Percentiles rank a stretch among this genome's conserved stretches.
phyloP scores from a whole-genome alignment of 2,888 invertebrate species.

The Xestia c-nigrum region DNA sequence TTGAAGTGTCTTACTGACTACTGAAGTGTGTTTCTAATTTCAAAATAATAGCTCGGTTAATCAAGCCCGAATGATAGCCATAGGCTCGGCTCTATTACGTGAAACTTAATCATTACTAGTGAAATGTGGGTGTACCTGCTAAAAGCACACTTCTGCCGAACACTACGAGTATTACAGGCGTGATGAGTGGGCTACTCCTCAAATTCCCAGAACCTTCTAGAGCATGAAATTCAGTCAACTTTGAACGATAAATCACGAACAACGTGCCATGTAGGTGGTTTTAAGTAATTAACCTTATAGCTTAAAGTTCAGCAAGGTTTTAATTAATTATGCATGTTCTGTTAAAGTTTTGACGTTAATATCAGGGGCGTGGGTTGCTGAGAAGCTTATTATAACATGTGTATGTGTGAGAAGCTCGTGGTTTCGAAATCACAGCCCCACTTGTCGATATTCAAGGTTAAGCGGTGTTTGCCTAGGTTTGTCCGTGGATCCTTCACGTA shows the following conservation, averaged over 20 bases:
- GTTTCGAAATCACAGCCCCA: neutral
- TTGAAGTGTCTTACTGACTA: too few species aligned
- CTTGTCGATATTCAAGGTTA: neutral
- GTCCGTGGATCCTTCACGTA: neutral
- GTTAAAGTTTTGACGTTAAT: slow-evolving; percentile 30
- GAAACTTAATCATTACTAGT: neutral
- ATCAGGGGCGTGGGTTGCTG: slow-evolving; percentile 1
- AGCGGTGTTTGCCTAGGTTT: neutral
- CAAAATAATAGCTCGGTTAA: too few species aligned
- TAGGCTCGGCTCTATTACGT: neutral
- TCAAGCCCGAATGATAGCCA: too few species aligned
- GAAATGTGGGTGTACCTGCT: neutral
- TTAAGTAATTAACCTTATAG: slow-evolving; percentile 48
- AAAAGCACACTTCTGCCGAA: neutral
- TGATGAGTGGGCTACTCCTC: neutral
- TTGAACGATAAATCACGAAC: slow-evolving; percentile 10
- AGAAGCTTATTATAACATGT: neutral
- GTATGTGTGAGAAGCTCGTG: neutral
- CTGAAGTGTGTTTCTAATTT: too few species aligned
- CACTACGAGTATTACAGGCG: neutral
- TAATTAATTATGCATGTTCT: slow-evolving; percentile 36
- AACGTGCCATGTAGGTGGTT: slow-evolving; percentile 20
- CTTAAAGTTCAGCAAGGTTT: slow-evolving; percentile 41
- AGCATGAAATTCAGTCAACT: slow-evolving; percentile 27
- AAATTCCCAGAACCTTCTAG: slow-evolving; percentile 8